Evolutionary conservation across 2,888 invertebrate species (phyloP).

Genomic region (Anthophora plumipes): DNA sequence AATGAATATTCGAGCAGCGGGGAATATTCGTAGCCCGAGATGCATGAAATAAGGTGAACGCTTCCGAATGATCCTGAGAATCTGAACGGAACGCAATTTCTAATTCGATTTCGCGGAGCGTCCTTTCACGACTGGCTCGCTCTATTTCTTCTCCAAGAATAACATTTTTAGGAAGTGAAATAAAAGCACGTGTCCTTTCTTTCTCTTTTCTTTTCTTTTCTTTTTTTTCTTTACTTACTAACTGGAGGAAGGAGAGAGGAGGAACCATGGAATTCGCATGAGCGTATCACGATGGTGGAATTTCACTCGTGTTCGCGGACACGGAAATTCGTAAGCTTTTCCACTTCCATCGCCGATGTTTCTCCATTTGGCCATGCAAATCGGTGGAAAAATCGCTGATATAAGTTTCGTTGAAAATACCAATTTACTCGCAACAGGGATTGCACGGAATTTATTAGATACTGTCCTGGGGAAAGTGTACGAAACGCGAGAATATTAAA

Average conservation of each 20-base stretch:
- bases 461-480: neutral
- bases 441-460: neutral
- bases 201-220: no score
- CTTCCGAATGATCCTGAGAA: conserved; percentile 41
- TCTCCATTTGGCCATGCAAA: neutral
- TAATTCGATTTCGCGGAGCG: conserved; percentile 40
- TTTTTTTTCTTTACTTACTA: no score
- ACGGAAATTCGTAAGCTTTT: neutral
- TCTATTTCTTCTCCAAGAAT: neutral
- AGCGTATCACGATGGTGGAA: neutral
- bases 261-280: neutral
- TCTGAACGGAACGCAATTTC: conserved; percentile 25
- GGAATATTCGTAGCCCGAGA: conserved; percentile 38
- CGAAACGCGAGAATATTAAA: neutral
- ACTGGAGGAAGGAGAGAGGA: no score
- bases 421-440: neutral
- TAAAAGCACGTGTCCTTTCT: conserved; percentile 7
- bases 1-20: conserved; percentile 61
- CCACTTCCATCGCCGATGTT: neutral
- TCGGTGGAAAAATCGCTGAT: neutral
- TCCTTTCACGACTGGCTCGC: neutral
- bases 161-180: conserved; percentile 2
- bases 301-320: neutral
- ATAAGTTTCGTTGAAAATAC: neutral
- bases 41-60: conserved; percentile 52